Evolutionary conservation across 2,797 vertebrate species (phyloP), one percentile per base, ranked within the genome.

Genomic region (Carapus acus): DNA sequence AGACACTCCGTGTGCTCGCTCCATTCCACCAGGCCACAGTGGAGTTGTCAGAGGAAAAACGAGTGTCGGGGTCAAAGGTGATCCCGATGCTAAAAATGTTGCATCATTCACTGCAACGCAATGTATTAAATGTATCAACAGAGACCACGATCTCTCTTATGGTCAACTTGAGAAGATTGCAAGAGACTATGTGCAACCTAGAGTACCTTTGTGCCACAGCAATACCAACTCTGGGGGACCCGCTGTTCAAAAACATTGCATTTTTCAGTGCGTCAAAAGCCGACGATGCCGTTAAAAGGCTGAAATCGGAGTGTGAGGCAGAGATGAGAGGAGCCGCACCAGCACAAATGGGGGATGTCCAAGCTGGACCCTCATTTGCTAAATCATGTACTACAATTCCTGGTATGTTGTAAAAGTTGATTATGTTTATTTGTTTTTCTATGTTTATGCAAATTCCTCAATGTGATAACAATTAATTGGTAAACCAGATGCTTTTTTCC

Each of bases 151-250:
- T 14, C 24, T n/a, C 24, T 4, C 23, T 45, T 8, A 22, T 21
- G 17, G 21, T 39, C 39, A 50, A 17, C 11, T 21, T 24, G 34
- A 24, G 19, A 29, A 50, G 18, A 37, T 15, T 19, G 14, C 47
- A 15, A 21, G 33, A 40, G 4, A n/a, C 8, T 4, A 17, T 38
- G 8, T 40, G 22, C 21, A 52, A 17, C 22, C 17, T 52, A 18
- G 23, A 42, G 31, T 52, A 13, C 1, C 22, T 52, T n/a, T 24
- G 38, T 40, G 37, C 34, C 15, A 52, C 42, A 38, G 31, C 22
- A 31, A 37, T 52, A n/a, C 23, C 49, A 40, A 52, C 49, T 41
- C 16, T 41, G 37, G 12, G 41, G 8, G 38, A 52, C 15, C 38
- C 38, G 3, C 27, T 23, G 12, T 52, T 29, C 15, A 33, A 43